These are phyloP conservation scores for Drosophila prostipennis DNA, from an alignment of 2,888 invertebrate genomes.

Conservation along the genomic window DNA sequence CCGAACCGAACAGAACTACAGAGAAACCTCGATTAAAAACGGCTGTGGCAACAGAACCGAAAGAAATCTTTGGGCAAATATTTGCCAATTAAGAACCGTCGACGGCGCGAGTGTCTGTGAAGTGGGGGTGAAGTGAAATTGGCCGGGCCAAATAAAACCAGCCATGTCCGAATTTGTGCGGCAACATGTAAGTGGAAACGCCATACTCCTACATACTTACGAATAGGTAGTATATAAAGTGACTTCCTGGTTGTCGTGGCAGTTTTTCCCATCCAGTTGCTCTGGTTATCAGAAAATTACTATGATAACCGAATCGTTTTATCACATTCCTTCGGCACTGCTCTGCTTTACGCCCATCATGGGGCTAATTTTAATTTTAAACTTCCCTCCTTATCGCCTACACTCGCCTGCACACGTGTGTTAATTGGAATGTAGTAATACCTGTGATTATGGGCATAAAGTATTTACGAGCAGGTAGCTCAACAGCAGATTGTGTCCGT, in stretches of 20 bases:
- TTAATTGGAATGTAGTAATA: constrained; percentile 31
- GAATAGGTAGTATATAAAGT: neutral
- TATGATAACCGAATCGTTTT: constrained; percentile 38
- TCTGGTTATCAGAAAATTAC: constrained; percentile 50
- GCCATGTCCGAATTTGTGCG: constrained; percentile 66
- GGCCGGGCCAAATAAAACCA: constrained; percentile 10
- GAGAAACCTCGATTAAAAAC: constrained; percentile 41
- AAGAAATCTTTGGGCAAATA: constrained; percentile 61
- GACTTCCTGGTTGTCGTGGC: constrained; percentile 34
- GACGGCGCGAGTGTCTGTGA: constrained; percentile 49
- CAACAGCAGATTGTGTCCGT: constrained; percentile 21
- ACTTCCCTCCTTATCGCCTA: constrained; percentile 26
- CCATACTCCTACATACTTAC: too few species aligned
- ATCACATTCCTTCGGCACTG: constrained; percentile 30
- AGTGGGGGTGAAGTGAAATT: constrained; percentile 30
- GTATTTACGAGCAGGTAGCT: constrained; percentile 27
- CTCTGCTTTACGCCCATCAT: constrained; percentile 24
- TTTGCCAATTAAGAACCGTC: constrained; percentile 56
- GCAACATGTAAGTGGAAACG: constrained; percentile 63
- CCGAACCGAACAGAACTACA: constrained; percentile 51
- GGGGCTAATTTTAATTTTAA: constrained; percentile 39
- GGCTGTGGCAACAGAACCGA: constrained; percentile 66
- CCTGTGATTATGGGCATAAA: constrained; percentile 22
- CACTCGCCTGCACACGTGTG: constrained; percentile 33
- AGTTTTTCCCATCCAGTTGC: constrained; percentile 11